A percentile compares a stretch with the other conserved stretches of the same genome.
phyloP scores from a whole-genome alignment of 2,888 invertebrate genomes.

The Thumatha senex region DNA sequence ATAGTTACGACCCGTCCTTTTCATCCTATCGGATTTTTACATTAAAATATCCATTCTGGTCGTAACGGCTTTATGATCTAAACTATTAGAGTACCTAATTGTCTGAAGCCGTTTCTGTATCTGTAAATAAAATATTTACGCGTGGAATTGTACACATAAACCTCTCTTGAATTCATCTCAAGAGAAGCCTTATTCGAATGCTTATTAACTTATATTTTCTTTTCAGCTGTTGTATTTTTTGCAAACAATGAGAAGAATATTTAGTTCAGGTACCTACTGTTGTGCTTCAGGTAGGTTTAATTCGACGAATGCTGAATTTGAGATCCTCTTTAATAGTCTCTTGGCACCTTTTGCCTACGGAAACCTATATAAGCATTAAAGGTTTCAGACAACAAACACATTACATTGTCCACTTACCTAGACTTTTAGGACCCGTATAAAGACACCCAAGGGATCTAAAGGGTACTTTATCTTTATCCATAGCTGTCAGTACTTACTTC shows the following conservation, averaged over 20 bases:
- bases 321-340: too few species aligned
- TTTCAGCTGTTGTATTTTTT: too few species aligned
- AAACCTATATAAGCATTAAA: too few species aligned
- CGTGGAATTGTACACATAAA: neutral
- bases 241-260: too few species aligned
- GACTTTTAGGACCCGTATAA: neutral
- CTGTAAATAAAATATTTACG: neutral
- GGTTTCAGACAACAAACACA: neutral
- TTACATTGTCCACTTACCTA: neutral
- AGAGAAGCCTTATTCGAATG: too few species aligned
- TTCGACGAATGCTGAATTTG: too few species aligned
- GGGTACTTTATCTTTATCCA: neutral
- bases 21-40: neutral
- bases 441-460: neutral
- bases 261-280: too few species aligned
- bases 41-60: neutral
- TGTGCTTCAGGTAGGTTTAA: too few species aligned
- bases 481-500: neutral
- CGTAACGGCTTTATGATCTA: neutral
- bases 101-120: neutral
- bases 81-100: neutral
- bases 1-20: neutral
- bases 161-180: neutral
- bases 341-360: too few species aligned
- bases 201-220: too few species aligned